Evolutionary conservation across 2,113 vertebrate species (phyloP), one percentile per base, ranked within the genome.

Genomic region (Piprites chloris): DNA sequence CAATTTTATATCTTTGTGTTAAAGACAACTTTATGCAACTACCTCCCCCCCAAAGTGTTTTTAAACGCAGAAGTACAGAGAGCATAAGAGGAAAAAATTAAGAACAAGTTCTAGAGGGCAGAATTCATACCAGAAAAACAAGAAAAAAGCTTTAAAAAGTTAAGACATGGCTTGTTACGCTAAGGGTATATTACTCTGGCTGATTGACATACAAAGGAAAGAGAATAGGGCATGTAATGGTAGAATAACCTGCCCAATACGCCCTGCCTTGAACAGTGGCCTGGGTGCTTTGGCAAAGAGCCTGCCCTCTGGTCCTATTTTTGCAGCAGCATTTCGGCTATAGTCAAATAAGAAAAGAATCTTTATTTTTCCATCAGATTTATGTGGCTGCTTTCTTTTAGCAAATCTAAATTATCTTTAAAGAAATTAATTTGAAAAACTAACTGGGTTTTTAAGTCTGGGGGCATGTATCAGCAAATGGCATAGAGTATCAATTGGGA

Each of bases 211-310:
- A 12, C 33, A 46, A 79, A 59, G 44, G 86, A 73, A 86, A 18
- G 23, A 84, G 74, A 74, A 69, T 4, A 12, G 46, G 55, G 18
- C 68, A 71, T 0, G 0, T 42, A 80, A 82, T 7, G 56, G 22
- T 52, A 4, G 0, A 15, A n/a, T 44, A 81, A 71, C 5, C 27
- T 35, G 24, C 27, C 28, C n/a, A 50, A 3, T 18, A 27, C 2
- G 0, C 41, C 55, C 65, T 67, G 82, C 59, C 30, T 84, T 69
- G n/a, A 84, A 32, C 42, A 46, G 30, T 18, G 35, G 11, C 44
- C 65, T 11, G 1, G n/a, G 39, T 90, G 88, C 53, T 77, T 63
- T 67, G 28, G 56, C 39, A 58, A 9, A 67, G 21, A 52, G 11
- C 56, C 49, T 72, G 33, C 53, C 41, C 39, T 55, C 59, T 74